Base-by-base conservation (phyloP, 1,140 invertebrate species). In the Penaeus chinensis region DNA sequence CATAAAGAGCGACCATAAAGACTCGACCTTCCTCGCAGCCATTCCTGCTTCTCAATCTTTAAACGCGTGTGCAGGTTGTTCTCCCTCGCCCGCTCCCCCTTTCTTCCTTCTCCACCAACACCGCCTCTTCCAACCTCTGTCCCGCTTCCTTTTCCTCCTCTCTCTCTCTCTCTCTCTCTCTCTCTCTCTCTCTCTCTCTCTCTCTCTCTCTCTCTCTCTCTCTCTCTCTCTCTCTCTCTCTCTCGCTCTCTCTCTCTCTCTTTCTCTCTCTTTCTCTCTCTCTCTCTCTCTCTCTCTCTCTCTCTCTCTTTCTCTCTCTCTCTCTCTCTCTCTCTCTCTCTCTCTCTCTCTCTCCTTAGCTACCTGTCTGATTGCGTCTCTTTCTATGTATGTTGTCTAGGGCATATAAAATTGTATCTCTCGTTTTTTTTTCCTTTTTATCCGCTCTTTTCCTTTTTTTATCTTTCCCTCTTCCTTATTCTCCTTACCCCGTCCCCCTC, bases 21-120 rank as follows among this genome's bases (percentile, higher is more conserved):
- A 20, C 62, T 37, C 37, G 27, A 63, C 61, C 79, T 62, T 81
- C 82, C 82, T 71, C 82, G 66, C 82, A 27, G 65, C 66, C 82
- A 83, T 83, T 54, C 82, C 82, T 18, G 65, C 66, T 83, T 69
- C 47, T 83, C 82, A 83, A 83, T 83, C 82, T 74, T 83, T 83
- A 74, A 83, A 71, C 66, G 37, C 60, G 42, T 10, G 19, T 78
- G 76, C 27, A 54, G 76, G 76, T 42, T 42, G 76, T 47, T 47
- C 76, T n/a, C 42, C 76, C 76, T 10, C 76, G 16, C 24, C 24
- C 76, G 1, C 76, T 27, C 10, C 74, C 37, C 37, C 37, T 8
- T 42, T 42, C 7, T 5, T 42, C 37, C 79, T 24, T 27, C 37
- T 47, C 77, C 61, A 60, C 13, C 13, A 60, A 60, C n/a, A 79